Percentiles rank a stretch among this genome's conserved stretches.
Conservation (phyloP, 1,140 invertebrate species). For the Oreohelix idahoensis region DNA sequence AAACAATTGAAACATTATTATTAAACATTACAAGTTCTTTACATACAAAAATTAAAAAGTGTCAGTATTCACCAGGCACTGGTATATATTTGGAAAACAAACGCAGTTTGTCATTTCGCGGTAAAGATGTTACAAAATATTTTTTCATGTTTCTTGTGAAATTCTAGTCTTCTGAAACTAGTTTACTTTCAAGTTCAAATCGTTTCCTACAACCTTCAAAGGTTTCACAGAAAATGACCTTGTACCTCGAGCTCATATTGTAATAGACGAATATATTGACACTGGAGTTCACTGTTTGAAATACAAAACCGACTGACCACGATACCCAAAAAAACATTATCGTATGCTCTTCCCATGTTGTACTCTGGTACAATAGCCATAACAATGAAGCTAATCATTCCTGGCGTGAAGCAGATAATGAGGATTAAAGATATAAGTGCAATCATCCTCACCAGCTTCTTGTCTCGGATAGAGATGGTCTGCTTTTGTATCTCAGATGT, state of each 20-base stretch:
- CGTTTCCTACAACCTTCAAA: no score
- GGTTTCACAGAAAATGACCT: neutral
- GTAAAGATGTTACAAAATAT: no score
- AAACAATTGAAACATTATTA: no score
- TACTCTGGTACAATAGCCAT: neutral
- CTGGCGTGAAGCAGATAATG: slow-evolving; percentile 11
- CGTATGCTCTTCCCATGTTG: neutral
- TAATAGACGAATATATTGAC: neutral
- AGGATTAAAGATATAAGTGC: neutral
- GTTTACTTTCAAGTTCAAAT: no score
- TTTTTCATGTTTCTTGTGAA: no score
- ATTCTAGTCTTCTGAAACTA: no score
- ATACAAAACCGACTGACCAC: slow-evolving; percentile 3
- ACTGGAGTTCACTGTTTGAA: slow-evolving; percentile 2
- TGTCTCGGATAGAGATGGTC: neutral
- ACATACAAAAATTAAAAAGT: no score
- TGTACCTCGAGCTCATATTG: slow-evolving; percentile 11
- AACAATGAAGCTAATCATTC: neutral
- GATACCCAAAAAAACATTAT: neutral
- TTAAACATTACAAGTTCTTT: no score
- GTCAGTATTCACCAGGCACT: no score
- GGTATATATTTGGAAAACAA: no score
- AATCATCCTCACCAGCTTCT: neutral
- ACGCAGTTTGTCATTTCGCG: no score
- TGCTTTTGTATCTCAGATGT: neutral